Evolutionary conservation across 1,140 invertebrate species (phyloP), one percentile per base, ranked within the genome.

Genomic region (Thalassaphorura encarpata): DNA sequence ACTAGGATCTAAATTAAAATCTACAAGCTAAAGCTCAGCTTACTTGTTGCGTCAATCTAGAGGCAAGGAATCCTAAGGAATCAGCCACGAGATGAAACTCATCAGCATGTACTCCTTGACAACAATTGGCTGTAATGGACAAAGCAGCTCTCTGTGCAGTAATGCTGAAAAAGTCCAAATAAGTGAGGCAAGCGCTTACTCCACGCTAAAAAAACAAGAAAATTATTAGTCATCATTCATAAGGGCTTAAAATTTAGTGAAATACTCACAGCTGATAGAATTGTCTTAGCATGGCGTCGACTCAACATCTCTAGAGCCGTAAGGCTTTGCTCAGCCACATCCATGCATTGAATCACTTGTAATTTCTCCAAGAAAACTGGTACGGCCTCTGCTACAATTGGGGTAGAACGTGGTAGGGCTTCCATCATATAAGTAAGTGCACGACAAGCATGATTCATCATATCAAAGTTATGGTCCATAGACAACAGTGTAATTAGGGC

Each of bases 341-440:
- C 95, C 91, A 98, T 97, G 70, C 94, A 98, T 63, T 97, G 93
- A 62, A 98, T 98, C 0, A 90, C 88, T 76, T 97, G 91, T 33
- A 98, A 76, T 74, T 97, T 94, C 73, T 93, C 88, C 21, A 96
- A 74, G 73, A 96, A 94, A 5, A 91, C 89, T 2, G 96, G 95
- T 27, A 99, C 88, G 19, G 94, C 94, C 64, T 99, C 91, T 2
- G 96, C 89, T 11, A 99, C 92, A 18, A 97, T 88, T 4, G 89
- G 86, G 26, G 93, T 94, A 15, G 94, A 96, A 33, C 96, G 81
- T 0, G 96, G 96, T 49, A 99, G 68, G 2, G 95, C 93, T 73
- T 99, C 96, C 83, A 99, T 89, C 94, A 99, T 97, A 70, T 99
- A 98, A 0, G 95, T 97, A 13, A 99, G 77, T 6, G 95, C 95